Base-by-base conservation (phyloP, 2,797 vertebrate species). In the Hydrophis major region DNA sequence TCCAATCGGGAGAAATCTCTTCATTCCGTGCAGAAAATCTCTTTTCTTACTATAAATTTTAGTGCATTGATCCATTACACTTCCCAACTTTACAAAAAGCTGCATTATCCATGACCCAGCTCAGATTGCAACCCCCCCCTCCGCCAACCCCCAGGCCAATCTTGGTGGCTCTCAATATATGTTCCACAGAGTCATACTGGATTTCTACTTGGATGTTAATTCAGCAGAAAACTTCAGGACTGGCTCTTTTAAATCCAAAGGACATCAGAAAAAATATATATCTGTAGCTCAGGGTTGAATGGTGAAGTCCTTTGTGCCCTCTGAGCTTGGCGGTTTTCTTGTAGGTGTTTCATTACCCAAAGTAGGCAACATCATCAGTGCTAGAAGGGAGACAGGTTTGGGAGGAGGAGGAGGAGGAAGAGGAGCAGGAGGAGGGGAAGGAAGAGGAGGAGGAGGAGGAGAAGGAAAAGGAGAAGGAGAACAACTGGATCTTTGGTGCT, bases 211-310 rank as follows among this genome's bases (percentile, higher is more conserved):
- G 69, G 32, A 37, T 20, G 69, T 74, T 37, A 74, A 37, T 37
- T 37, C 69, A 37, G 20, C 32, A 42, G 69, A 10, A 78, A 78
- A 78, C 7, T 4, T 42, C 69, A 78, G 69, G 18, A 32, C 32
- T 22, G 69, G 69, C 32, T 78, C 16, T 78, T 78, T 78, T 78
- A 78, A 78, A 78, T 78, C 69, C 69, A 78, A 78, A 74, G 69
- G 8, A 74, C n/a, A 7, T 32, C n/a, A 28, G 27, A 12, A 28
- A 63, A 63, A 63, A 63, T 6, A 28, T 53, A 28, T 28, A 63
- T 28, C 61, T 63, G 61, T 13, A 63, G 11, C 61, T 63, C 61
- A 13, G 27, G 61, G 11, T 28, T 63, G 61, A 63, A 28, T 32
- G 12, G 61, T 63, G 27, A 4, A 63, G 28, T 63, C 27, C 27